phyloP scores from a whole-genome alignment of 2,888 invertebrate species.

The Agrochola lota region DNA sequence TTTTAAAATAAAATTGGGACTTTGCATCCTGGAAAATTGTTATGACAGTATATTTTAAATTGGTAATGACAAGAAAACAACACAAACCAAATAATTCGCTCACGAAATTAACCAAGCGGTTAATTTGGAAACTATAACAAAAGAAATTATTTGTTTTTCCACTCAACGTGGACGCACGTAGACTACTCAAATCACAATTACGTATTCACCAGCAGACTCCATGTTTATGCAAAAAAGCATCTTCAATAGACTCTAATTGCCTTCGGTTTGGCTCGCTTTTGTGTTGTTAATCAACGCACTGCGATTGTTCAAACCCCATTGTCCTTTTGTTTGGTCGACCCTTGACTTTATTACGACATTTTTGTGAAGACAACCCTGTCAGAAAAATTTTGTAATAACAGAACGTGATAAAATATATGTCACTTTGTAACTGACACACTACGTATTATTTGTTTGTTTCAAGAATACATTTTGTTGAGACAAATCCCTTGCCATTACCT shows the following conservation, averaged over 20 bases:
- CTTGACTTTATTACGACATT: constrained; percentile 60
- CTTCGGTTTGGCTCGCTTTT: constrained; percentile 73
- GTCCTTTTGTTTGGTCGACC: constrained; percentile 63
- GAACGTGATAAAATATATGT: constrained; percentile 26
- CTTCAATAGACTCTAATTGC: constrained; percentile 74
- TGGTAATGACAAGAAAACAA: not conserved
- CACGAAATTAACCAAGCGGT: constrained; percentile 9
- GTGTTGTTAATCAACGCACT: constrained; percentile 77
- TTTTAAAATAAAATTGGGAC: not conserved
- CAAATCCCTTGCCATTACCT: constrained; percentile 45
- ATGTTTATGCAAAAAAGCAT: constrained; percentile 65
- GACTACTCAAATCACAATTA: constrained; percentile 47
- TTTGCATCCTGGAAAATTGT: too few species aligned
- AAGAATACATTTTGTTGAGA: constrained; percentile 43
- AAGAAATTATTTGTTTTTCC: constrained; percentile 35
- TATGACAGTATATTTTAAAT: not conserved
- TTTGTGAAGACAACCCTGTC: constrained; percentile 48
- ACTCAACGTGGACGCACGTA: constrained; percentile 31
- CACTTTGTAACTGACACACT: constrained; percentile 15
- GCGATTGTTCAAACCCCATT: constrained; percentile 70
- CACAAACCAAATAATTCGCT: not conserved
- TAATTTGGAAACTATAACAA: constrained; percentile 32
- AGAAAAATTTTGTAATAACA: constrained; percentile 37
- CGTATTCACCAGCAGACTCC: constrained; percentile 56
- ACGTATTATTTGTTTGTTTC: constrained; percentile 11